These are phyloP conservation scores for Matsumyia berberina DNA, from an alignment of 2,888 invertebrate genomes.

Conservation along the genomic window DNA sequence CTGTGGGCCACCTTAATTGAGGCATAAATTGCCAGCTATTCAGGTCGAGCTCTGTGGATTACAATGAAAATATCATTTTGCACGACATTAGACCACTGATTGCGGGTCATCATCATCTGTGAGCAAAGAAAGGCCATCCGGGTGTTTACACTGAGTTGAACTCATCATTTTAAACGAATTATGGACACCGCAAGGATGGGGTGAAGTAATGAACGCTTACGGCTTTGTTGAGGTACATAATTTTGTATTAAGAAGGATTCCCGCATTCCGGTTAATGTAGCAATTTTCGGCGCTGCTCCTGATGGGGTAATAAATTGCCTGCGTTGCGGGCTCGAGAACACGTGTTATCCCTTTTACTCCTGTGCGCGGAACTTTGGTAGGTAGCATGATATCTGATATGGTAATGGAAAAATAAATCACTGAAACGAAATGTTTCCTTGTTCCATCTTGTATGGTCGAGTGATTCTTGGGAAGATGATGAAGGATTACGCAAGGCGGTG, in stretches of 20 bases:
- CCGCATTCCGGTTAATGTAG: slow-evolving; percentile 42
- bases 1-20: slow-evolving; percentile 63
- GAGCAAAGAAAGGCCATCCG: not conserved
- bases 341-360: slow-evolving; percentile 39
- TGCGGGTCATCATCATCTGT: slow-evolving; percentile 54
- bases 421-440: slow-evolving; percentile 13
- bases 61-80: slow-evolving; percentile 63
- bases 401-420: slow-evolving; percentile 51
- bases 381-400: slow-evolving; percentile 3
- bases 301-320: slow-evolving; percentile 55
- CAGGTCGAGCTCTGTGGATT: slow-evolving; percentile 36
- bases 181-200: slow-evolving; percentile 43
- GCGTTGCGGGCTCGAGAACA: slow-evolving; percentile 19
- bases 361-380: not conserved
- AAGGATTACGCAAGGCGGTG: slow-evolving; percentile 29
- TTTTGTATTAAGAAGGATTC: slow-evolving; percentile 35
- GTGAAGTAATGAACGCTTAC: slow-evolving; percentile 52
- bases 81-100: slow-evolving; percentile 68
- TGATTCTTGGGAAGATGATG: slow-evolving; percentile 1
- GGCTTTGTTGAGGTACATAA: slow-evolving; percentile 11
- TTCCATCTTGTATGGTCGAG: not conserved
- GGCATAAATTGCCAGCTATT: slow-evolving; percentile 56
- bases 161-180: slow-evolving; percentile 65
- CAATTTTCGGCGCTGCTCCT: slow-evolving; percentile 33
- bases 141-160: slow-evolving; percentile 11